phyloP scores from a whole-genome alignment of 2,797 vertebrate species.

The Myoxocephalus aenaeus region DNA sequence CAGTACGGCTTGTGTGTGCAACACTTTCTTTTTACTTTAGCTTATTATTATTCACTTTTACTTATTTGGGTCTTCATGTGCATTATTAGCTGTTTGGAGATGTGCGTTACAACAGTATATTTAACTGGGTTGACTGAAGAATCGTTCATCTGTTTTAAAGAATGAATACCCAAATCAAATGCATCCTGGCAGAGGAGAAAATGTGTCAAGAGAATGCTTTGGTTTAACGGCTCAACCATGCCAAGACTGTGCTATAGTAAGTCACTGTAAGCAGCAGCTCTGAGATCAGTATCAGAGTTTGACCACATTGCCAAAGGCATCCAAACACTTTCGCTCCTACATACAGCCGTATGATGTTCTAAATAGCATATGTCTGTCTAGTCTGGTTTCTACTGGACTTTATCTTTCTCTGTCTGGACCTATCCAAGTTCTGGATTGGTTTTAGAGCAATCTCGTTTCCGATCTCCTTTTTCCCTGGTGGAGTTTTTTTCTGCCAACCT shows the following conservation, averaged over 20 bases:
- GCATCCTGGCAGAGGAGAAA: constrained; percentile 14
- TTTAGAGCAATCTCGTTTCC: constrained; percentile 48
- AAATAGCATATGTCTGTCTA: constrained; percentile 2
- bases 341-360: constrained; percentile 16
- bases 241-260: constrained; percentile 43
- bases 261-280: constrained; percentile 35
- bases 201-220: constrained; percentile 31
- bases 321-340: constrained; percentile 15
- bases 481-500: constrained; percentile 47
- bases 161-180: constrained; percentile 33
- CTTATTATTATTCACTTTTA: background rate
- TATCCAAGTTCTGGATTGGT: constrained; percentile 46
- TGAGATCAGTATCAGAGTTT: constrained; percentile 50
- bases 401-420: constrained; percentile 27
- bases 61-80: background rate
- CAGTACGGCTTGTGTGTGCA: background rate
- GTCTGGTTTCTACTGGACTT: constrained; percentile 12
- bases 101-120: background rate
- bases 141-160: constrained; percentile 10
- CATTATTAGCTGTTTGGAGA: background rate
- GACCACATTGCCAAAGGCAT: constrained; percentile 28
- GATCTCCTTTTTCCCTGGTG: constrained; percentile 32
- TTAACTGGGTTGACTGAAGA: background rate
- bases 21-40: background rate
- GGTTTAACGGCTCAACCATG: constrained; percentile 3